Evolutionary conservation across 2,888 invertebrate species (phyloP).

Genomic region (Drosophila kanekoi): DNA sequence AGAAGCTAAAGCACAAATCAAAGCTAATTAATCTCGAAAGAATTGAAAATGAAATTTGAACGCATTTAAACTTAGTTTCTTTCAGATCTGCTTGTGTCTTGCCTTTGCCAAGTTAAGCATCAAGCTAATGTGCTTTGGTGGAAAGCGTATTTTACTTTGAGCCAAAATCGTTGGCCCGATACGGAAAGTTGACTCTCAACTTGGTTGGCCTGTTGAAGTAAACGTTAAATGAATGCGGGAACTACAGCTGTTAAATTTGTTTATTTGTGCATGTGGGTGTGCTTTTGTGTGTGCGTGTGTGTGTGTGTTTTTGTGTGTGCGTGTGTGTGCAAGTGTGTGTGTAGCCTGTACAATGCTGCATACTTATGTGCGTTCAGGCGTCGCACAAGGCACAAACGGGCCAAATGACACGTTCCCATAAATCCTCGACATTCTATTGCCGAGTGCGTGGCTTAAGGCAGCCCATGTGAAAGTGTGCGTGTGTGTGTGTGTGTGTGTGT

Average conservation of each 20-base stretch:
- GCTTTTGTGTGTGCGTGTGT: not conserved
- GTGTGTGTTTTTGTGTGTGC: not conserved
- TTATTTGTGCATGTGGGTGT: conserved; percentile 44
- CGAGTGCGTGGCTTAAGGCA: conserved; percentile 62
- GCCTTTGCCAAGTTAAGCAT: not conserved
- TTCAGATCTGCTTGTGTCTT: too few relatives aligned
- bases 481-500: conserved; percentile 1
- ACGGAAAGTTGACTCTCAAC: conserved; percentile 29
- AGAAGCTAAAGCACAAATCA: too few relatives aligned
- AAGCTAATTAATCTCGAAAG: too few relatives aligned
- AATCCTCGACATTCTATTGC: conserved; percentile 72
- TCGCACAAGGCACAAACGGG: conserved; percentile 62
- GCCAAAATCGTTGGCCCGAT: conserved; percentile 17
- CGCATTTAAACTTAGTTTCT: too few relatives aligned
- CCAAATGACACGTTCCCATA: conserved; percentile 75
- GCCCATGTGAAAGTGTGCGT: conserved; percentile 20
- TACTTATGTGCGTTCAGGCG: conserved; percentile 30
- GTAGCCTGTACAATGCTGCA: conserved; percentile 25
- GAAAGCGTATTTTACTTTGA: not conserved
- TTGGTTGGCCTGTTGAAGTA: conserved; percentile 50
- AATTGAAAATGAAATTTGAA: too few relatives aligned
- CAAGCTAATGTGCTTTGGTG: conserved; percentile 15
- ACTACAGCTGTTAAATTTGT: conserved; percentile 52
- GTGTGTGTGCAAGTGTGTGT: not conserved
- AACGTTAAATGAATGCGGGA: conserved; percentile 39